These are phyloP conservation scores for Malacosoma neustria DNA, from an alignment of 2,888 invertebrate genomes.

Conservation along the genomic window DNA sequence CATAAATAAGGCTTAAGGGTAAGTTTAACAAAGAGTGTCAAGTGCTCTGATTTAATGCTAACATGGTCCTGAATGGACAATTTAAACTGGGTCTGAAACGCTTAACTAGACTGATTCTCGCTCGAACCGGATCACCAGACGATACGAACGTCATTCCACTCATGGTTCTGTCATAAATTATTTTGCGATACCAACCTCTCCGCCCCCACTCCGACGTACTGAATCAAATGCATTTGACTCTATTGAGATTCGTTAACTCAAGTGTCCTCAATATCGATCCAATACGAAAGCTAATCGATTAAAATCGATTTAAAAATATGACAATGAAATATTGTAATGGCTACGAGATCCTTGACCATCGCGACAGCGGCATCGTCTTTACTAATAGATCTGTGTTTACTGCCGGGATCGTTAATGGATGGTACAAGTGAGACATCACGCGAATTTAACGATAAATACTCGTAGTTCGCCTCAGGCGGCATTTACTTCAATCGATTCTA, in stretches of 20 bases:
- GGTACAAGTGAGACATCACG: background rate
- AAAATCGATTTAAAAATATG: slow-evolving; percentile 18
- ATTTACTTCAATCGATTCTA: too few relatives aligned
- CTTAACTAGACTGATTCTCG: background rate
- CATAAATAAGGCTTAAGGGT: too few relatives aligned
- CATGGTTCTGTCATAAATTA: background rate
- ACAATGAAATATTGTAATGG: slow-evolving; percentile 14
- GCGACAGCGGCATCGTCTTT: too few relatives aligned
- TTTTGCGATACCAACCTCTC: background rate
- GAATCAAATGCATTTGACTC: slow-evolving; percentile 19
- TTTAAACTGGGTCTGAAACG: too few relatives aligned
- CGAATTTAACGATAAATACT: too few relatives aligned
- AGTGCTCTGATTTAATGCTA: too few relatives aligned
- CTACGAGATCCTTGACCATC: background rate
- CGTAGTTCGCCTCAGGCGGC: too few relatives aligned
- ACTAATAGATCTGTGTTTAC: background rate
- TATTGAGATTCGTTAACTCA: slow-evolving; percentile 35
- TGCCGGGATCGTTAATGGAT: background rate
- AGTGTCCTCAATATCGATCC: slow-evolving; percentile 43
- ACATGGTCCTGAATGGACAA: too few relatives aligned
- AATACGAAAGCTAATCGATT: slow-evolving; percentile 19
- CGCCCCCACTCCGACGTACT: background rate
- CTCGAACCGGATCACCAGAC: background rate
- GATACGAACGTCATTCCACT: background rate
- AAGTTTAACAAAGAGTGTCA: too few relatives aligned